Evolutionary conservation across 1,140 invertebrate species (phyloP).

Genomic region (Cydia fagiglandana): DNA sequence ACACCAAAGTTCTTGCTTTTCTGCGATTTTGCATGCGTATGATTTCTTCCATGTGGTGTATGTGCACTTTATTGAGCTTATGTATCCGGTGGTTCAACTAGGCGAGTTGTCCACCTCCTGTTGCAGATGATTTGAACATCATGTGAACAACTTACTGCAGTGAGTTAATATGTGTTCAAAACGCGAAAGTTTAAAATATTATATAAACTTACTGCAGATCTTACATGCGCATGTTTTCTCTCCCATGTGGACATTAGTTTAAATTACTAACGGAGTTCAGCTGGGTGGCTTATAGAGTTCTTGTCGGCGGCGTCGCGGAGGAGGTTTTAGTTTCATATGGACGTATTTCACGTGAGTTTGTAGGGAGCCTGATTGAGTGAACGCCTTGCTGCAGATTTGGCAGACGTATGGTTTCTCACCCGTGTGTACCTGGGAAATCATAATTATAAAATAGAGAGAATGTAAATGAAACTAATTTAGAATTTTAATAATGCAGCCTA

Average conservation of each 20-base stretch:
- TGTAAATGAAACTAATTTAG: no score
- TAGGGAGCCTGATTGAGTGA: neutral
- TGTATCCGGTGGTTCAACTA: no score
- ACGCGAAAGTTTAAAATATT: no score
- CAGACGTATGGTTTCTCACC: conserved; percentile 27
- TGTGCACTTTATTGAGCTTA: neutral
- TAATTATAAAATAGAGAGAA: neutral
- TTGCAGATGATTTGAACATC: no score
- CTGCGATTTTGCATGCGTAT: neutral
- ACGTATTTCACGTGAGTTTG: neutral
- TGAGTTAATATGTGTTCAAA: no score
- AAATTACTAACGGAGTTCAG: neutral
- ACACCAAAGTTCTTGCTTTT: neutral
- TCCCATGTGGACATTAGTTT: neutral
- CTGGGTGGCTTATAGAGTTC: neutral
- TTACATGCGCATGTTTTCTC: neutral
- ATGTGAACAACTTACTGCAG: no score
- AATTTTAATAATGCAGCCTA: no score
- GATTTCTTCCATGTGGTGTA: neutral
- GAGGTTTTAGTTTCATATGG: conserved; percentile 2
- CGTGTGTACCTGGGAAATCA: neutral
- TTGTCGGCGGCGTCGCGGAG: conserved; percentile 1
- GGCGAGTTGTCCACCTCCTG: no score
- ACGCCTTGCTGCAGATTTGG: conserved; percentile 19
- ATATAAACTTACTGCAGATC: neutral